Evolutionary conservation across 2,113 vertebrate genomes (phyloP), one percentile per base, ranked within the genome.

Genomic region (Tringa solitaria): DNA sequence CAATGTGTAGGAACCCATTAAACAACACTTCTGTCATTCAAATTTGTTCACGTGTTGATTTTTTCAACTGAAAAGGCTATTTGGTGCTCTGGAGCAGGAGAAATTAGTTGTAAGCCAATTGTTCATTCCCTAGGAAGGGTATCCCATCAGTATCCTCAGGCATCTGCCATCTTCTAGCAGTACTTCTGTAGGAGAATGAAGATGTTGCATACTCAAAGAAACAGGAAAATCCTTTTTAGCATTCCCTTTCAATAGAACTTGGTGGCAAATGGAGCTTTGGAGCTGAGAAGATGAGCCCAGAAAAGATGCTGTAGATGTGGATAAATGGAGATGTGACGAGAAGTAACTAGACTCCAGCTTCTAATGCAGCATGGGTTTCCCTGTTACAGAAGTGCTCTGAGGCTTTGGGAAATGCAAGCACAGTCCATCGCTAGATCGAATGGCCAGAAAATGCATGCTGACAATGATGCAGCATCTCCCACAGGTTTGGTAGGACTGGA

Each of bases 291-390:
- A 43, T 18, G 20, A 24, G 45, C 54, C 9, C n/a, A 35, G 53
- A 35, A 64, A 59, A 82, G 48, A 51, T 8, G 19, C 17, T 51
- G 65, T 6, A 84, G 24, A 39, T 56, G 39, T 7, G 18, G 53
- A 67, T 2, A 5, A 5, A 41, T 12, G 63, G 19, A 0, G 9
- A n/a, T 19, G 32, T 0, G 1, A 93, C 74, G 35, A 69, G 18
- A 68, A 81, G 61, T 5, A 91, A 69, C 22, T 18, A 50, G 61
- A 51, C 51, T 20, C 43, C 26, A 70, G 12, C 18, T 90, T 59
- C 56, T 50, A 63, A 72, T 32, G 35, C 23, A 59, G 9, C 0
- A 0, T 33, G 59, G 9, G 15, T 50, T 80, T 80, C 63, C 27
- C 21, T n/a, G 68, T 22, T 24, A 41, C 0, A 1, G 37, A 73